These are phyloP conservation scores for Chelmon rostratus DNA, from an alignment of 2,797 vertebrate species.

Conservation along the genomic window DNA sequence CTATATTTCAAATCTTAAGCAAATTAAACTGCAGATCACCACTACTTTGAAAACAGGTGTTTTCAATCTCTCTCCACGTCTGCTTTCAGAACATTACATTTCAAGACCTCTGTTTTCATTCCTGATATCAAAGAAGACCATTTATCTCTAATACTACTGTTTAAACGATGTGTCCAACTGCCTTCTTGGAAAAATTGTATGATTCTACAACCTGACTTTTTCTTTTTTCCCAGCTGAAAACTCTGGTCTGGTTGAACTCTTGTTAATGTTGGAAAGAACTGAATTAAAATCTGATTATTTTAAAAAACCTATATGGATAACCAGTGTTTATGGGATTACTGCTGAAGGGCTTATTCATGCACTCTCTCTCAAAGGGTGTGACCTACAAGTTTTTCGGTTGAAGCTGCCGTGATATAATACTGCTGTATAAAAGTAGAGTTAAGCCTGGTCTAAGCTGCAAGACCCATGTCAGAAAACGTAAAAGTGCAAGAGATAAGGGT, in stretches of 20 bases:
- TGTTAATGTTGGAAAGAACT: background rate
- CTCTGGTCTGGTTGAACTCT: background rate
- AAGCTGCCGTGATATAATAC: slow-evolving; percentile 18
- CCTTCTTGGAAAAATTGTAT: too few relatives aligned
- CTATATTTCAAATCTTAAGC: too few relatives aligned
- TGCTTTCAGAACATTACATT: too few relatives aligned
- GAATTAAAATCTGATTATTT: background rate
- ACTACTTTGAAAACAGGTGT: too few relatives aligned
- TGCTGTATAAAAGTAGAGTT: slow-evolving; percentile 7
- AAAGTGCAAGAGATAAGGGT: slow-evolving; percentile 1
- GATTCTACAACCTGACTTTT: background rate
- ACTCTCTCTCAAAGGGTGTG: slow-evolving; percentile 11
- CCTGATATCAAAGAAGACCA: background rate
- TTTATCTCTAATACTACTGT: background rate
- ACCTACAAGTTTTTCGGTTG: slow-evolving; percentile 13
- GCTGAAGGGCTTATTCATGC: slow-evolving; percentile 12
- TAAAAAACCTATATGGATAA: background rate
- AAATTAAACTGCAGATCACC: too few relatives aligned
- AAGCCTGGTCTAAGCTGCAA: background rate
- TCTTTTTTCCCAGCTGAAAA: background rate
- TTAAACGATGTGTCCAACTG: background rate
- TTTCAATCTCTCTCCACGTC: too few relatives aligned
- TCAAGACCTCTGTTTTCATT: background rate
- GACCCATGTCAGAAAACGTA: background rate
- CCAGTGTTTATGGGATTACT: background rate